Evolutionary conservation across 2,797 vertebrate species (phyloP).

Genomic region (Sebastes oblongus): DNA sequence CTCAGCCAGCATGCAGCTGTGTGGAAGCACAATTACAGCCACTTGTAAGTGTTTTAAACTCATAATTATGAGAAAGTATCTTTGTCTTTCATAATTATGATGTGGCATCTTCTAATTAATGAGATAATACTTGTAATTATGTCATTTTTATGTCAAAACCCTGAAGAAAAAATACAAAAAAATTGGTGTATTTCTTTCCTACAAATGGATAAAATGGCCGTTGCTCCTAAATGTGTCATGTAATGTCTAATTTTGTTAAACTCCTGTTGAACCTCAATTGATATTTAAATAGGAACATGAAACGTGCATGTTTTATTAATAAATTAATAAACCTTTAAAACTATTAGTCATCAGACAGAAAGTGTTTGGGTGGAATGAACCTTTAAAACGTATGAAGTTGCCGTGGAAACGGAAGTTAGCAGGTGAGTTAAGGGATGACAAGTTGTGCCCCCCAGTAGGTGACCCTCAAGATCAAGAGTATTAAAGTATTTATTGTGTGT

Average conservation of each 20-base stretch:
- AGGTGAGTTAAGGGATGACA: too few species aligned
- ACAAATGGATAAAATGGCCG: neutral
- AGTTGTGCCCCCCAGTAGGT: too few species aligned
- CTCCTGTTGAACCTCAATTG: neutral
- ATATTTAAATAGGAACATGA: neutral
- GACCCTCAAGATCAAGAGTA: too few species aligned
- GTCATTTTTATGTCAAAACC: neutral
- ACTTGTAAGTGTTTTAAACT: neutral
- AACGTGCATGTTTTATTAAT: too few species aligned
- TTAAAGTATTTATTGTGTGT: too few species aligned
- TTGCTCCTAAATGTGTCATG: neutral
- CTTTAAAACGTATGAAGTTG: too few species aligned
- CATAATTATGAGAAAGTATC: neutral
- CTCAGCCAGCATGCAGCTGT: neutral
- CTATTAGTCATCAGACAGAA: too few species aligned
- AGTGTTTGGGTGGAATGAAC: too few species aligned
- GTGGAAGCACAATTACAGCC: neutral
- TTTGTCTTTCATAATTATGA: neutral
- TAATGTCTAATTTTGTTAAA: neutral
- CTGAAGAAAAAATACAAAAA: neutral
- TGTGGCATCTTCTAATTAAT: neutral
- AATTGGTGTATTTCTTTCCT: neutral
- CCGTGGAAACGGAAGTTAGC: too few species aligned
- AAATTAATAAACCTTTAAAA: too few species aligned
- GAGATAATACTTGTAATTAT: neutral